Evolutionary conservation across 1,140 invertebrate genomes (phyloP), one percentile per base, ranked within the genome.

Genomic region (Solenopsis invicta): DNA sequence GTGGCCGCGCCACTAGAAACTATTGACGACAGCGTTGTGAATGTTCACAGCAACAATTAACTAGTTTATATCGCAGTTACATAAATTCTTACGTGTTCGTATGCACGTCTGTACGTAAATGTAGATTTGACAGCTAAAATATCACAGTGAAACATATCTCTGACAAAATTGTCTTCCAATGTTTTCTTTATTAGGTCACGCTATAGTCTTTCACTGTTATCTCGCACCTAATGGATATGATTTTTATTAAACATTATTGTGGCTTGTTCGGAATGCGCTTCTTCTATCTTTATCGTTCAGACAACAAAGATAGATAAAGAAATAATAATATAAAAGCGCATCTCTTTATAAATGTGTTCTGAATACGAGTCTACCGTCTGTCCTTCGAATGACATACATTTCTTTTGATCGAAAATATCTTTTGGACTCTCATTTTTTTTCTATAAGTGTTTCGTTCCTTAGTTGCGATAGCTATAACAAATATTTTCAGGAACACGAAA

Each of bases 21-120:
- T 88, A 86, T 88, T 74, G 84, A 78, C 50, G 67, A 71, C 64
- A 54, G 50, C 18, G 8, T 34, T 66, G 69, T 24, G n/a, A 84
- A 50, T 84, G 67, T 75, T 74, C 56, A 13, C 24, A n/a, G 24
- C 41, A 54, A 74, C 80, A 62, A 61, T 84, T 84, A 84, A 84
- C 41, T 54, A 24, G n/a, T 84, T 75, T 61, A 56, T 75, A 84
- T 84, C 13, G 54, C 1, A 18, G 74, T 34, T 54, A n/a, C 29
- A 16, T 41, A 50, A 62, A 50, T 45, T 59, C 37, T 75, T 54
- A 12, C 41, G n/a, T 48, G 5, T 13, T 48, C 52, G 6, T n/a
- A 21, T 1, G 10, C 24, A 16, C n/a, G 52, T 61, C 12, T 24
- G 34, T 29, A 29, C 29, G 34, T 41, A 56, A 56, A 56, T 56